These are phyloP conservation scores for Ecdyonurus torrentis DNA, from an alignment of 2,888 invertebrate genomes.

Conservation along the genomic window DNA sequence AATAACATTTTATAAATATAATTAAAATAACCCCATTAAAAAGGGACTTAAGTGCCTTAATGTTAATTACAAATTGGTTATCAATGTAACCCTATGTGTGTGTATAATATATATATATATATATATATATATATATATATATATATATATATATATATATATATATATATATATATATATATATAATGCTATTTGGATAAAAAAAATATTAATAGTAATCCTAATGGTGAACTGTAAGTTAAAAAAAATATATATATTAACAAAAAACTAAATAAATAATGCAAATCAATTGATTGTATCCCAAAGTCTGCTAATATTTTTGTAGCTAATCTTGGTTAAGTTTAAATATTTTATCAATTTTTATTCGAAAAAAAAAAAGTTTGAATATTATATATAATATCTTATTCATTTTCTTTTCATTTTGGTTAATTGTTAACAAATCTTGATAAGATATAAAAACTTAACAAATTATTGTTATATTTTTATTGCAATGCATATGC, in stretches of 20 bases:
- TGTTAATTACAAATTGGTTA: not conserved
- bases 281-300: not conserved
- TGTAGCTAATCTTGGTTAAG: too few species aligned
- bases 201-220: not conserved
- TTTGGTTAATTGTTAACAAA: too few species aligned
- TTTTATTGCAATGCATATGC: not conserved
- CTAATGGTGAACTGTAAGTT: not conserved
- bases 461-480: not conserved
- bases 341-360: too few species aligned
- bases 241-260: not conserved
- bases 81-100: too few species aligned
- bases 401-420: too few species aligned
- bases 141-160: not conserved
- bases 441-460: too few species aligned
- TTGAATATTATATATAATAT: too few species aligned
- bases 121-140: not conserved
- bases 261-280: not conserved
- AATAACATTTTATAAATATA: not conserved
- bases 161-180: not conserved
- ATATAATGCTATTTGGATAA: too few species aligned
- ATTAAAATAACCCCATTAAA: not conserved
- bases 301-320: not conserved
- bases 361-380: too few species aligned
- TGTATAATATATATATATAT: not conserved
- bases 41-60: not conserved